A percentile compares a stretch with the other conserved stretches of the same genome.
phyloP scores from a whole-genome alignment of 2,888 invertebrate species.

The Serrognathus titanus region DNA sequence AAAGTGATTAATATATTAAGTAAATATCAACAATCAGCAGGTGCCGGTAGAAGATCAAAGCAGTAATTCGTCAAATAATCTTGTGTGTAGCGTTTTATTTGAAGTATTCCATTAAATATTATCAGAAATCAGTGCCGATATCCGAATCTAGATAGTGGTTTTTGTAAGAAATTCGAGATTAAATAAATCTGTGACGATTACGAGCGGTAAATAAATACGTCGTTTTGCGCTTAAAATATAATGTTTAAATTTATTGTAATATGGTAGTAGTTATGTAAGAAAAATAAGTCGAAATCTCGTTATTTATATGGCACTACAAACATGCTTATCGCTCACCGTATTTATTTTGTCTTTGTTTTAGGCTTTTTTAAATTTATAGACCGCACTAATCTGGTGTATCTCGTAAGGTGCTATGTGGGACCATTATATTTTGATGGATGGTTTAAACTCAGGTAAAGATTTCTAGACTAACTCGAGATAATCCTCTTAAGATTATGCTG shows the following conservation, averaged over 20 bases:
- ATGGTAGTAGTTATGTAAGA: slow-evolving; percentile 6
- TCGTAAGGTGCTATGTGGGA: slow-evolving; percentile 14
- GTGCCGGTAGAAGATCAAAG: slow-evolving; percentile 12
- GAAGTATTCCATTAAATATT: slow-evolving; percentile 12
- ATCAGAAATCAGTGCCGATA: slow-evolving; percentile 12
- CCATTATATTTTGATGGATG: slow-evolving; percentile 28
- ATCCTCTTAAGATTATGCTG: slow-evolving; percentile 28
- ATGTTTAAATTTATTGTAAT: not conserved
- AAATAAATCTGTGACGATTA: not conserved
- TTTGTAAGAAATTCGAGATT: slow-evolving; percentile 17
- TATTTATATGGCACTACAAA: slow-evolving; percentile 12
- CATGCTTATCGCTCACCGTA: slow-evolving; percentile 9
- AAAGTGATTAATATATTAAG: slow-evolving; percentile 15
- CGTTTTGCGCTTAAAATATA: not conserved
- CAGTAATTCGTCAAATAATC: slow-evolving; percentile 14
- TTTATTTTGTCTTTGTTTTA: slow-evolving; percentile 17
- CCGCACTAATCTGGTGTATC: slow-evolving; percentile 21
- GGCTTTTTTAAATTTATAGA: slow-evolving; percentile 10
- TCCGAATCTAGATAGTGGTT: slow-evolving; percentile 11
- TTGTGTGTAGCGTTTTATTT: slow-evolving; percentile 8
- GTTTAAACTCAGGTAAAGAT: slow-evolving; percentile 23
- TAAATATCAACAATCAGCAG: slow-evolving; percentile 9
- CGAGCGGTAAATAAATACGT: not conserved
- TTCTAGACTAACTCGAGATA: slow-evolving; percentile 21
- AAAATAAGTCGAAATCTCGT: slow-evolving; percentile 9